Conservation (phyloP, 1,140 invertebrate genomes). For the Diorhabda carinulata region DNA sequence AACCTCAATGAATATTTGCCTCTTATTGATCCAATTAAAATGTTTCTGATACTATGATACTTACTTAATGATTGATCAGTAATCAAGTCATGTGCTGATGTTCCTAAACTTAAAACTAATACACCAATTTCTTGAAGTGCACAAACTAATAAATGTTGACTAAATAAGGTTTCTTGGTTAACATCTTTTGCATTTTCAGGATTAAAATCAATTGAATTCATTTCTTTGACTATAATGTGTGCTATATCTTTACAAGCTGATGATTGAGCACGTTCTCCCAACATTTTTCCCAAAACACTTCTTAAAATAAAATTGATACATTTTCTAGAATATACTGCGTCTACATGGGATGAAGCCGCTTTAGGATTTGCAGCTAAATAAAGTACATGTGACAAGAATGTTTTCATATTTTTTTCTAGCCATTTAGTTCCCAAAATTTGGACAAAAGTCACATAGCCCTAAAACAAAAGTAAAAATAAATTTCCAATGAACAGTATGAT, state of each 20-base stretch:
- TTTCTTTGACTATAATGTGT: slow-evolving; percentile 87
- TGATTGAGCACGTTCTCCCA: slow-evolving; percentile 95
- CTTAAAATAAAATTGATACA: slow-evolving; percentile 95
- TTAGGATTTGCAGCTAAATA: slow-evolving; percentile 92
- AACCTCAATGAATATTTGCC: too few relatives aligned
- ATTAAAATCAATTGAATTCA: slow-evolving; percentile 90
- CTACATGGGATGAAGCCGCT: slow-evolving; percentile 90
- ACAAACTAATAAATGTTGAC: slow-evolving; percentile 91
- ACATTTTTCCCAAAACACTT: slow-evolving; percentile 84
- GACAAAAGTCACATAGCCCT: slow-evolving; percentile 93
- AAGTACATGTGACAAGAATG: slow-evolving; percentile 82
- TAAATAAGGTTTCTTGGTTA: slow-evolving; percentile 86
- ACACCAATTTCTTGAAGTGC: slow-evolving; percentile 89
- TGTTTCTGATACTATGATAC: slow-evolving; percentile 19
- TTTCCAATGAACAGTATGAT: not conserved
- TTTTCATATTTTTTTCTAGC: slow-evolving; percentile 87
- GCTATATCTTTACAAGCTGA: slow-evolving; percentile 93
- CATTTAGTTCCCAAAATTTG: slow-evolving; percentile 89
- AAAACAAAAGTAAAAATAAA: slow-evolving; percentile 38
- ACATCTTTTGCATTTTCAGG: slow-evolving; percentile 86
- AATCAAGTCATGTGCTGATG: slow-evolving; percentile 84
- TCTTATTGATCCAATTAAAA: too few relatives aligned
- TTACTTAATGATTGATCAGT: slow-evolving; percentile 79
- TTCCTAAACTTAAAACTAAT: slow-evolving; percentile 81
- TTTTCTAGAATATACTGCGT: slow-evolving; percentile 95